Evolutionary conservation across 1,140 invertebrate genomes (phyloP).

Genomic region (Meloidogyne hapla): DNA sequence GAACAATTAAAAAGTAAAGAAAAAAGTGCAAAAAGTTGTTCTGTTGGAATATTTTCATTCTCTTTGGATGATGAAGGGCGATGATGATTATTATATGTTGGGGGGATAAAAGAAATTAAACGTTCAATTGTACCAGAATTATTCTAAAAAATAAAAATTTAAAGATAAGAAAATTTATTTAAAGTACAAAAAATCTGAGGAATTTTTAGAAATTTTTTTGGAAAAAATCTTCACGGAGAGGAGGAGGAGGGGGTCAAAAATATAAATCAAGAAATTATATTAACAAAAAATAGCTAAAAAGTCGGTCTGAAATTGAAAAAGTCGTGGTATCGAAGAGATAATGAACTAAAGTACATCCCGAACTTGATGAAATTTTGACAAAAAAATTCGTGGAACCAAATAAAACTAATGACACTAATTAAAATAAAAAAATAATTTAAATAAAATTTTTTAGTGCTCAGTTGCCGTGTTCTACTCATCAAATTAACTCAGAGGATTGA

Average conservation of each 20-base stretch:
- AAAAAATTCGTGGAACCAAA: too few species aligned
- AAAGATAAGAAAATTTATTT: too few species aligned
- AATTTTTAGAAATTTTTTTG: too few species aligned
- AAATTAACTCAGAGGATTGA: not conserved
- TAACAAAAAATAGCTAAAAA: too few species aligned
- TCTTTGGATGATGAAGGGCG: constrained; percentile 20
- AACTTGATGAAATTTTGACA: too few species aligned
- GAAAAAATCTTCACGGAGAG: not conserved
- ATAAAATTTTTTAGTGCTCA: not conserved
- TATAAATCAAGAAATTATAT: too few species aligned
- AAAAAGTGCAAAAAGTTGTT: constrained; percentile 82
- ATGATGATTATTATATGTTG: not conserved
- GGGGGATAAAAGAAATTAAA: constrained; percentile 66
- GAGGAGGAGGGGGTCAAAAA: too few species aligned
- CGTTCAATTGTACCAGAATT: constrained; percentile 66
- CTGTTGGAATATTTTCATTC: constrained; percentile 64
- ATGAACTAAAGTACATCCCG: too few species aligned
- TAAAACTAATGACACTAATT: too few species aligned
- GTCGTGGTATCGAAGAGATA: too few species aligned
- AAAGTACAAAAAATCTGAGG: too few species aligned
- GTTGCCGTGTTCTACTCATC: not conserved
- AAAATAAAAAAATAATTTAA: not conserved
- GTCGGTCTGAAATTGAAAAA: too few species aligned
- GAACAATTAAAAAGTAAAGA: constrained; percentile 90
- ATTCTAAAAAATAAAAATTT: constrained; percentile 31